Evolutionary conservation across 2,113 vertebrate genomes (phyloP), one percentile per base, ranked within the genome.

Genomic region (Arothron firmamentum): DNA sequence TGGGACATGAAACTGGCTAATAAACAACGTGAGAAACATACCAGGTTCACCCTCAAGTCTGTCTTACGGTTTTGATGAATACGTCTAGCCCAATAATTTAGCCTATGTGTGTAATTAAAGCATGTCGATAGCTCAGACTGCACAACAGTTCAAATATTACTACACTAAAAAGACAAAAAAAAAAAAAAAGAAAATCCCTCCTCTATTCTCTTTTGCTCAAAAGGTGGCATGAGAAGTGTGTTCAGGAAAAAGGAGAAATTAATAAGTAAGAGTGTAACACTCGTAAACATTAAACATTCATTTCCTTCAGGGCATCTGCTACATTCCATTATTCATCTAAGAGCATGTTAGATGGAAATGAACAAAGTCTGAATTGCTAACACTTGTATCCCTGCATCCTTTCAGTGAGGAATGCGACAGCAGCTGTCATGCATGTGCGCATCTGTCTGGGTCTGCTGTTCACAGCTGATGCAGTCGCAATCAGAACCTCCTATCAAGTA

Each of bases 261-360:
- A 80, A 85, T 80, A 79, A 77, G 75, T 80, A 68, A 82, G 79
- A 77, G 75, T 19, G n/a, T 49, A 10, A 49, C 47, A 18, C 47
- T 49, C 17, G n/a, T 82, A 70, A 62, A 85, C 49, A 83, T 83
- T 82, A 85, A 82, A 82, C 67, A 81, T 84, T 80, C 20, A 85
- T 81, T 74, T 72, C 70, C 83, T 85, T 62, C 0, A 65, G 76
- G 83, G 74, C 70, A 72, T 54, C 65, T 77, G 74, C 59, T 70
- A 63, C 73, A 68, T 75, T 82, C 58, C 58, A 77, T 80, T 82
- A 80, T 86, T 86, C 77, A 86, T 86, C 77, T 77, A 56, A 79
- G 73, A 56, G 73, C 61, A 50, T 59, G 73, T 63, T 65, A 21
- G 79, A 84, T 84, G 65, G 52, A 81, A 85, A 82, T 78, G 49